Percentiles rank a stretch among this genome's conserved stretches.
Conservation (phyloP, 1,140 invertebrate species). For the Lysiphlebus fabarum region DNA sequence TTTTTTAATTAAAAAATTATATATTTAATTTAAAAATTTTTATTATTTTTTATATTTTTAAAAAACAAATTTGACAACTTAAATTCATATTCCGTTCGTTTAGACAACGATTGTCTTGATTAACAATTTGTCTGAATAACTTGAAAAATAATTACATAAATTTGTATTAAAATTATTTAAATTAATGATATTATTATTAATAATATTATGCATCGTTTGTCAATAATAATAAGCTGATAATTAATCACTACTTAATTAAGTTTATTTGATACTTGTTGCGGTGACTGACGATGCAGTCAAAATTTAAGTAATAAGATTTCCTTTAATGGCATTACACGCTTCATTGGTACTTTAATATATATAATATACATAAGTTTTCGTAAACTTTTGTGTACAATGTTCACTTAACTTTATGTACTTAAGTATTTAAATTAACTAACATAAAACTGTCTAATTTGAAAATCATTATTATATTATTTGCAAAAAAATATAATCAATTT, state of each 20-base stretch:
- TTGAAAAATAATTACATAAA: no score
- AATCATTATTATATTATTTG: no score
- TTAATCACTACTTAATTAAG: constrained; percentile 50
- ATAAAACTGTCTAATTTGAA: no score
- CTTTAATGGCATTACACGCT: constrained; percentile 57
- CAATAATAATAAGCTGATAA: constrained; percentile 35
- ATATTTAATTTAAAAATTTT: no score
- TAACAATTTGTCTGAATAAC: no score
- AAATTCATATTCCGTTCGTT: no score
- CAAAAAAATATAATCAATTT: constrained; percentile 37
- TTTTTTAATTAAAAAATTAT: no score
- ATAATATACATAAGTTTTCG: constrained; percentile 43
- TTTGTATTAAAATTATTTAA: no score
- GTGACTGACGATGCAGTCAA: constrained; percentile 32
- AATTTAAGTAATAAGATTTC: constrained; percentile 51
- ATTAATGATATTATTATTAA: no score
- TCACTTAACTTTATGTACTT: constrained; percentile 45
- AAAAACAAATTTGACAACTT: no score
- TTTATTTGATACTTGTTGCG: constrained; percentile 47
- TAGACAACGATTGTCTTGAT: no score
- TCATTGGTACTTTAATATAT: constrained; percentile 56
- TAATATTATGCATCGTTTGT: constrained; percentile 4
- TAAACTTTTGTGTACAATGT: constrained; percentile 15
- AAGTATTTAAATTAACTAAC: constrained; percentile 24
- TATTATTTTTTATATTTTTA: no score